phyloP scores from a whole-genome alignment of 2,888 invertebrate genomes.

The Erpobdella octoculata region DNA sequence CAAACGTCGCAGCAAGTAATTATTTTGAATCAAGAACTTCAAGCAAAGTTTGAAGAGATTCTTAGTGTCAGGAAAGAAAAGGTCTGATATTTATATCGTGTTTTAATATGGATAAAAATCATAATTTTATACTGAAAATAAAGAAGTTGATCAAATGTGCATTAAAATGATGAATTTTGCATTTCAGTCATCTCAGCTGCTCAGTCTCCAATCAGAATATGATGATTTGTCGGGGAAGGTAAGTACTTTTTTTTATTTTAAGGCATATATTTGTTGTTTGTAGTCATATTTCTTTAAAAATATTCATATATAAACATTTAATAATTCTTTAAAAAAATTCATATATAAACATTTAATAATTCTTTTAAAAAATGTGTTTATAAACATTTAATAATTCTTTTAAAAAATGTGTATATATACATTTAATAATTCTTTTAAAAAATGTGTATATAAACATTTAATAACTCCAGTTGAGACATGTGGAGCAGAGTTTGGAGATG shows the following conservation, averaged over 20 bases:
- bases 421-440: not conserved
- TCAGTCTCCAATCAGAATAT: conserved; percentile 68
- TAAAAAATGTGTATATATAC: not conserved
- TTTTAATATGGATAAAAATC: not conserved
- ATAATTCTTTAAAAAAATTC: too few species aligned
- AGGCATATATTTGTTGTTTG: not conserved
- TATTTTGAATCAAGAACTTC: conserved; percentile 69
- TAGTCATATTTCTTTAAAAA: not conserved
- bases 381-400: conserved; percentile 13
- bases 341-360: too few species aligned
- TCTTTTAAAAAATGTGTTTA: too few species aligned
- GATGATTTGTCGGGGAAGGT: conserved; percentile 70
- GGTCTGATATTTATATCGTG: too few species aligned
- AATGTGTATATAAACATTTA: conserved; percentile 21
- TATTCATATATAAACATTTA: not conserved
- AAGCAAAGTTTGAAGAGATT: conserved; percentile 69
- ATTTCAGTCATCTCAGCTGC: conserved; percentile 56
- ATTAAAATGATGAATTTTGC: too few species aligned
- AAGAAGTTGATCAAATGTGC: too few species aligned
- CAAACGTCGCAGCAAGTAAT: conserved; percentile 71
- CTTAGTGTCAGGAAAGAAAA: conserved; percentile 69
- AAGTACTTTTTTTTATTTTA: conserved; percentile 18
- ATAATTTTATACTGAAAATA: too few species aligned
- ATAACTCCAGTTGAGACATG: conserved; percentile 58
- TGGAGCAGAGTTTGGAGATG: conserved; percentile 64